Percentiles rank a stretch among this genome's conserved stretches.
These are phyloP conservation scores for Psittacula cyanocephala DNA, from an alignment of 2,113 vertebrate species.

Conservation along the genomic window DNA sequence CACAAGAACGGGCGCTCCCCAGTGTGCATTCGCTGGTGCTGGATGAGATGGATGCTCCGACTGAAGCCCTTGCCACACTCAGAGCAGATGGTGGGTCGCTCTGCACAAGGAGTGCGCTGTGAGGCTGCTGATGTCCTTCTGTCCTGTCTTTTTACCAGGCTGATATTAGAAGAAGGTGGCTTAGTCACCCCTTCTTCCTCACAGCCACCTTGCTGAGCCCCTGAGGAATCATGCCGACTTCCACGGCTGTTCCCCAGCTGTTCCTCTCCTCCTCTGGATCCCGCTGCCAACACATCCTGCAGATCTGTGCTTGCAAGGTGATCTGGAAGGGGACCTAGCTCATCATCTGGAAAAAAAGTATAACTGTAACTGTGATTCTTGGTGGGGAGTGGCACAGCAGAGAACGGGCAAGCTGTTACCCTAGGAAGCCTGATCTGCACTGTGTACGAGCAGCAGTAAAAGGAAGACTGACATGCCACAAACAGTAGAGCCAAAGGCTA, in stretches of 20 bases:
- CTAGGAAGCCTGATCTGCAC: neutral
- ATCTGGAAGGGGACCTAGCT: neutral
- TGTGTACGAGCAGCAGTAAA: neutral
- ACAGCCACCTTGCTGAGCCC: neutral
- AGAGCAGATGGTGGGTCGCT: neutral
- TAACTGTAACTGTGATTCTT: neutral
- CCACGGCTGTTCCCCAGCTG: neutral
- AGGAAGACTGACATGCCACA: neutral
- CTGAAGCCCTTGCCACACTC: slow-evolving; percentile 41
- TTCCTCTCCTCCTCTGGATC: neutral
- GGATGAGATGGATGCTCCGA: slow-evolving; percentile 15
- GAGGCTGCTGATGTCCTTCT: neutral
- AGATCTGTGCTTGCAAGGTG: neutral
- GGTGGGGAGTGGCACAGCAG: neutral
- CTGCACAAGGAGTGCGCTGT: neutral
- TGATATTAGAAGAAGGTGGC: neutral
- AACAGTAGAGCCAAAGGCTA: neutral
- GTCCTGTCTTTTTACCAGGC: neutral
- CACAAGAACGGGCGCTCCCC: slow-evolving; percentile 13
- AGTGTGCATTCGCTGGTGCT: slow-evolving; percentile 33
- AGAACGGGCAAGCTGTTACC: neutral
- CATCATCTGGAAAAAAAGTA: neutral
- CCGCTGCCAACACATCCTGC: neutral
- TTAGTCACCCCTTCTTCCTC: neutral
- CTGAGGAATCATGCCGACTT: neutral